Conservation (phyloP, 2,797 vertebrate genomes). For the Knipowitschia caucasica region DNA sequence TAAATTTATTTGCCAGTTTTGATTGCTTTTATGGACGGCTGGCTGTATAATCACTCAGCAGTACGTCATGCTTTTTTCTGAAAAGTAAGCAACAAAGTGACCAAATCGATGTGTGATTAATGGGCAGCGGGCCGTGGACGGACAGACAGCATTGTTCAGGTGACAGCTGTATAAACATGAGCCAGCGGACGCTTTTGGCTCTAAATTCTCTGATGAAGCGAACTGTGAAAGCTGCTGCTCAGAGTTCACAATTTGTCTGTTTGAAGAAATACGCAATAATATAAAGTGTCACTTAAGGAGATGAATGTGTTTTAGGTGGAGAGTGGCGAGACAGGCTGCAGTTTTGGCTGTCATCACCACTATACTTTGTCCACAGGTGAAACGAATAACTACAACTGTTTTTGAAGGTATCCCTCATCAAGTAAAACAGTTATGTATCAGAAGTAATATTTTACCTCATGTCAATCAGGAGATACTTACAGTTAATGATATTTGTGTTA, state of each 20-base stretch:
- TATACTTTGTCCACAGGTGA: no score
- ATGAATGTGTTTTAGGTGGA: background rate
- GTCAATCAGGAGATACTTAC: no score
- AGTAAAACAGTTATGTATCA: no score
- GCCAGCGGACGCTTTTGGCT: conserved; percentile 27
- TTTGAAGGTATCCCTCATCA: background rate
- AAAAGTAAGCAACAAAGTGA: conserved; percentile 65
- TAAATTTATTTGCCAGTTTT: conserved; percentile 59
- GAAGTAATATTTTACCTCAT: no score
- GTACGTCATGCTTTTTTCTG: conserved; percentile 47
- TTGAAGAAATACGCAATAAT: conserved; percentile 1
- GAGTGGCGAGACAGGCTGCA: background rate
- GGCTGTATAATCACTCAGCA: conserved; percentile 47
- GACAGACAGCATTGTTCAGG: conserved; percentile 39
- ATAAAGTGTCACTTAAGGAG: background rate
- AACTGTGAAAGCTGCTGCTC: conserved; percentile 32
- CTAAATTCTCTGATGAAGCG: conserved; percentile 32
- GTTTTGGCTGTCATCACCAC: background rate
- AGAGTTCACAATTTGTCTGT: conserved; percentile 35
- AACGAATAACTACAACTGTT: background rate
- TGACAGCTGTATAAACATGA: conserved; percentile 44
- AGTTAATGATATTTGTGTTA: no score
- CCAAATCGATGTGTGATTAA: conserved; percentile 58
- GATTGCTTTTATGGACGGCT: conserved; percentile 48
- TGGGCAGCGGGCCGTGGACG: conserved; percentile 23